Percentiles rank a stretch among this genome's conserved stretches.
Evolutionary conservation across 1,140 invertebrate species (phyloP).

Genomic region (Drosophila triauraria): DNA sequence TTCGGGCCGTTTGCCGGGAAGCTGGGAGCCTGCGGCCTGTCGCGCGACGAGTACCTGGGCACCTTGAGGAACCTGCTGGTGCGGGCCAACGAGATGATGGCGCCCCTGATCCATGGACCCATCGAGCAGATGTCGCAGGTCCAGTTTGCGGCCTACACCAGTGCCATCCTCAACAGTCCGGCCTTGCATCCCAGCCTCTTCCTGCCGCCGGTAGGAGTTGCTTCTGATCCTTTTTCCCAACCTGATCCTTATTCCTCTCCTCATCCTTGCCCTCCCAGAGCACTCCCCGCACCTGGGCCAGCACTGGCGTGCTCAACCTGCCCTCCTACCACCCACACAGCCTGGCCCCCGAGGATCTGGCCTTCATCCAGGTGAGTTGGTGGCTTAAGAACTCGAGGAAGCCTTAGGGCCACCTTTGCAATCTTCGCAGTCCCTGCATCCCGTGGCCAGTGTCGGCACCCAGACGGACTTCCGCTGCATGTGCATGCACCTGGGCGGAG

Average conservation of each 20-base stretch:
- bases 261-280: slow-evolving; percentile 9
- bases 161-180: slow-evolving; percentile 39
- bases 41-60: slow-evolving; percentile 48
- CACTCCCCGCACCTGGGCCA: slow-evolving; percentile 2
- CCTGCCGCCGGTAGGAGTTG: slow-evolving; percentile 45
- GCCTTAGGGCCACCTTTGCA: background rate
- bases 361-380: slow-evolving; percentile 38
- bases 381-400: background rate
- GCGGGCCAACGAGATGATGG: slow-evolving; percentile 59
- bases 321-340: slow-evolving; percentile 43
- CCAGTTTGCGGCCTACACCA: slow-evolving; percentile 59
- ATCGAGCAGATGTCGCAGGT: slow-evolving; percentile 46
- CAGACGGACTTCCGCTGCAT: slow-evolving; percentile 56
- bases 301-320: slow-evolving; percentile 2
- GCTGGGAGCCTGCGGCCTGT: slow-evolving; percentile 26
- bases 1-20: slow-evolving; percentile 53
- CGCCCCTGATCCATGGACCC: slow-evolving; percentile 43
- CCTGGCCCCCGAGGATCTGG: slow-evolving; percentile 46
- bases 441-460: slow-evolving; percentile 16
- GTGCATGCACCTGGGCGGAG: slow-evolving; percentile 29
- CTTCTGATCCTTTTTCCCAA: accelerated
- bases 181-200: slow-evolving; percentile 65
- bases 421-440: slow-evolving; percentile 11
- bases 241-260: background rate
- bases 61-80: slow-evolving; percentile 57